Base-by-base conservation (phyloP, 2,888 invertebrate species). In the Harpalus rufipes region DNA sequence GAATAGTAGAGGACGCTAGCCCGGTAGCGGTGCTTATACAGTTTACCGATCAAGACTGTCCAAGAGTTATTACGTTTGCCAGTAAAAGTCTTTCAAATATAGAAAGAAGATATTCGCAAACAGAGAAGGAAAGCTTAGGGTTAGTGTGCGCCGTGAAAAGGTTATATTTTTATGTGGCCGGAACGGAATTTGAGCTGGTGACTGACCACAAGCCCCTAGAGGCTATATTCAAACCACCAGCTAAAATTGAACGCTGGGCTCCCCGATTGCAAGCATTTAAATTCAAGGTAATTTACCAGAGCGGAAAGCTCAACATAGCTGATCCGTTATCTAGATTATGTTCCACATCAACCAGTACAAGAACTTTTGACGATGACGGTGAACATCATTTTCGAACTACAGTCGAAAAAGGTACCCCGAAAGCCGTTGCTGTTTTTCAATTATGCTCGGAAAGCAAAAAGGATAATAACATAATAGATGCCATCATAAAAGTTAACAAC, bases 141-240 rank as follows among this genome's bases (percentile, higher is more conserved):
- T 86, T 91, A 5, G 88, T 91, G 10, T 92, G 88, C 87, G 90
- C 89, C 2, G 89, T 91, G 8, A 89, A 90, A 84, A 88, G 89
- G 85, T 92, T 91, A 86, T 88, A 90, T 84, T 87, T 88, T 51
- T 92, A 90, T 86, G 74, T 92, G 3, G 89, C 87, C 86, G 92
- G 91, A 10, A 85, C 89, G 10, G 86, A 88, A 4, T 92, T 92
- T 86, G 89, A 88, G 12, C 86, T 89, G 58, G 86, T 88, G 0
- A 89, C 87, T 1, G 89, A 89, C 83, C 89, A 89, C 74, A 88
- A 89, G 85, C 90, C 91, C 0, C 86, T 92, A 39, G 88, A 89
- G 79, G 87, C 86, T 8, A 89, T 89, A 56, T 89, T 89, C 79
- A 86, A 86, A 41, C 87, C 87, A 32, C 84, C 85, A 14, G 86